Percentiles rank a stretch among this genome's conserved stretches.
These are phyloP conservation scores for Linnaemya tessellans DNA, from an alignment of 2,888 invertebrate genomes.

Conservation along the genomic window DNA sequence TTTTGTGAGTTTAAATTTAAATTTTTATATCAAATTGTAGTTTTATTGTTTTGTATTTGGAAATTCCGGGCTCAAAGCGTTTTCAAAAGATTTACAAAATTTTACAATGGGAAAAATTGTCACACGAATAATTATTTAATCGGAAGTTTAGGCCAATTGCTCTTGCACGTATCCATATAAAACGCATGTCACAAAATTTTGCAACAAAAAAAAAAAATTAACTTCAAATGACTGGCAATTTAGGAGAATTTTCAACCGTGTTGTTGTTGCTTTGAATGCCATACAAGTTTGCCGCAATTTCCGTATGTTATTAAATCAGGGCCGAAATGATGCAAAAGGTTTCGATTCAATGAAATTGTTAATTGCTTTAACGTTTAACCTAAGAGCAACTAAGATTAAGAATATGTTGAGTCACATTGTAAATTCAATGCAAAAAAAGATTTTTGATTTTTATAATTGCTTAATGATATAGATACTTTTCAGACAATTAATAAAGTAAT, in stretches of 20 bases:
- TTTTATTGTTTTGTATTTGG: constrained; percentile 18
- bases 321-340: constrained; percentile 10
- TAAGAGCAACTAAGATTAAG: neutral
- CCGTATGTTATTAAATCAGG: constrained; percentile 37
- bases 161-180: neutral
- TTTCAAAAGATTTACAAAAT: neutral
- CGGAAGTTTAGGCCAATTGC: constrained; percentile 57
- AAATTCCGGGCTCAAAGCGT: neutral
- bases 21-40: neutral
- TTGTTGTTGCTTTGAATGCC: constrained; percentile 12
- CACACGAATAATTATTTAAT: constrained; percentile 60
- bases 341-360: constrained; percentile 16
- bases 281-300: constrained; percentile 40
- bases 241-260: constrained; percentile 4
- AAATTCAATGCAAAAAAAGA: too few species aligned
- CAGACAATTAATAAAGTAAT: too few species aligned
- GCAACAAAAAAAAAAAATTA: constrained; percentile 19
- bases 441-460: too few species aligned
- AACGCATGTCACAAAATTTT: constrained; percentile 21
- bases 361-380: neutral
- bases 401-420: neutral
- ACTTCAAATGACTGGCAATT: constrained; percentile 29
- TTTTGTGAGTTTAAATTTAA: constrained; percentile 14
- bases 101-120: constrained; percentile 2
- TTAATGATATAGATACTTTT: too few species aligned